Evolutionary conservation across 2,797 vertebrate species (phyloP), one percentile per base, ranked within the genome.

Genomic region (Numenius phaeopus): DNA sequence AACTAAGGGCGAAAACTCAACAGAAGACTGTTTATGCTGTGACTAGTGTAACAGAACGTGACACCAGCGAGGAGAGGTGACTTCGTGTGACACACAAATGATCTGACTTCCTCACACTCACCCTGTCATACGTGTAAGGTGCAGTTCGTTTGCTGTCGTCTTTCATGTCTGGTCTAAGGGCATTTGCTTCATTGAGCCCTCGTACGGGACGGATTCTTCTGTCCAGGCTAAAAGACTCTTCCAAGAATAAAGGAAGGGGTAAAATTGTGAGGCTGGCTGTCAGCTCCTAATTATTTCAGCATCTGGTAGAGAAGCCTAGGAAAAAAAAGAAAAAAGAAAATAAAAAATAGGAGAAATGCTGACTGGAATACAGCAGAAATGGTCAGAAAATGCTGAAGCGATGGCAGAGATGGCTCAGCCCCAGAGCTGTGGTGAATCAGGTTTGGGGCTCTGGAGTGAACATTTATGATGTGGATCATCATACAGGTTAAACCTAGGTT

Each of bases 301-400:
- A 49, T 27, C 14, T 0, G 2, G 24, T 11, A 50, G 15, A 67
- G 17, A 15, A 39, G 10, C 15, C 8, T n/a, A 46, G 69, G 19
- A 52, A 54, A 67, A 44, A 61, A 61, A 61, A 21, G 34, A 39
- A 40, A 23, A 29, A 15, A 7, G 39, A 30, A 64, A 64, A 64
- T 37, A 16, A 22, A 13, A 52, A 22, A 37, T 23, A 76, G 7
- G 30, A 52, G 49, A 83, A 40, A 12, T 20, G 30, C 15, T 1
- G 7, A 39, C 11, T 18, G 64, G 21, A 42, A 37, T 4, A 54
- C 11, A 52, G 61, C 18, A 69, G 21, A 42, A 52, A 52, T 4
- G 18, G 15, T 23, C 72, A 79, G 46, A 69, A 85, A 81, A 46
- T 1, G 14, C 14, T 19, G 26, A 29, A 34, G 19, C 4, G 19